phyloP scores from a whole-genome alignment of 2,113 vertebrate species.

The Atrichornis clamosus region DNA sequence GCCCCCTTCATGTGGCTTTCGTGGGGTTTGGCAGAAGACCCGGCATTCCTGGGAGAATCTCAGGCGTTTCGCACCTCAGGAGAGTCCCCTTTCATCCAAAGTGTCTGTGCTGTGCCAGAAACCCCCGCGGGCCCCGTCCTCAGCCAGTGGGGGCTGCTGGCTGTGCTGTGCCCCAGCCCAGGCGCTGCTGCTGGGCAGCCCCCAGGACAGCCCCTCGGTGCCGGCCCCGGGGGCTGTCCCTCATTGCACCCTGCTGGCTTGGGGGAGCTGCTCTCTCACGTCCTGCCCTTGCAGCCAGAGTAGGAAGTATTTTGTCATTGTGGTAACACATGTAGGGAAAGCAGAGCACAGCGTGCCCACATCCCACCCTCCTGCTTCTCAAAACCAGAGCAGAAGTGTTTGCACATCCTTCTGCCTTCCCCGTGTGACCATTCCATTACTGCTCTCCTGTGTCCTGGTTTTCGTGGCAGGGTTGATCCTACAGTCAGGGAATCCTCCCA shows the following conservation, averaged over 20 bases:
- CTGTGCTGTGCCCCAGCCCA: background rate
- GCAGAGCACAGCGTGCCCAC: background rate
- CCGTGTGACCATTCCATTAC: background rate
- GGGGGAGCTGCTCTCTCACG: background rate
- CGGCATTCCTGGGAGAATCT: background rate
- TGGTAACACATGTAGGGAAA: background rate
- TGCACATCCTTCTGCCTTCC: background rate
- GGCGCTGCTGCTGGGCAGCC: background rate
- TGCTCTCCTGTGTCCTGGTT: background rate
- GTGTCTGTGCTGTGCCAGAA: background rate
- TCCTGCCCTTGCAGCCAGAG: background rate
- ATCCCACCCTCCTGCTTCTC: background rate
- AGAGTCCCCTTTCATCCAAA: background rate
- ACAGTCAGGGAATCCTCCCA: background rate
- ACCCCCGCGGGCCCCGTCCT: fast-evolving
- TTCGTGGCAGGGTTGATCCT: background rate
- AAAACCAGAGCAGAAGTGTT: background rate
- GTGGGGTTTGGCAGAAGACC: background rate
- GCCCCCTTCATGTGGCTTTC: background rate
- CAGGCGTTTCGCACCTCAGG: fast-evolving
- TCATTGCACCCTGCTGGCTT: fast-evolving
- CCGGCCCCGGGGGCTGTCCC: background rate
- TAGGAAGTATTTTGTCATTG: background rate
- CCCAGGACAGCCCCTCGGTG: background rate
- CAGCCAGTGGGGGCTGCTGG: fast-evolving